These are phyloP conservation scores for Lycia hirtaria DNA, from an alignment of 2,888 invertebrate species.

Conservation along the genomic window DNA sequence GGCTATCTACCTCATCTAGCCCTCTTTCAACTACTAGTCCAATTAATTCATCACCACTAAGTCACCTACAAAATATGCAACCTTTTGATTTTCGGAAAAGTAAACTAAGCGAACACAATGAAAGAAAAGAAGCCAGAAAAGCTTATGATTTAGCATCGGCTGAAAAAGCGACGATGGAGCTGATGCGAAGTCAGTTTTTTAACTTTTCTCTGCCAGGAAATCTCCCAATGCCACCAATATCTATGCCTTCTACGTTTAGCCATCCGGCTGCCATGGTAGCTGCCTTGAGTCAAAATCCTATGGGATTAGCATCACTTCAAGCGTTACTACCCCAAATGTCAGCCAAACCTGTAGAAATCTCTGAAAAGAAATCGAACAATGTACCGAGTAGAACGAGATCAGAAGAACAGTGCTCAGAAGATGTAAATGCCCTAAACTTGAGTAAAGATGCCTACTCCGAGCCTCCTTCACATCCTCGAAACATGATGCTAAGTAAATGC, in stretches of 20 bases:
- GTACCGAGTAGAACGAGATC: slow-evolving; percentile 57
- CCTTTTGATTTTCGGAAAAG: slow-evolving; percentile 95
- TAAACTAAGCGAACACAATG: slow-evolving; percentile 63
- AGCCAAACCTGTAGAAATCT: slow-evolving; percentile 70
- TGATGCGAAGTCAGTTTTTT: slow-evolving; percentile 88
- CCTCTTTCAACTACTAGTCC: slow-evolving; percentile 85
- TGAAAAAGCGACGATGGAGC: slow-evolving; percentile 82
- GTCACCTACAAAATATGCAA: slow-evolving; percentile 97
- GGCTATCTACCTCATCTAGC: slow-evolving; percentile 79
- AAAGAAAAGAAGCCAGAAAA: slow-evolving; percentile 78
- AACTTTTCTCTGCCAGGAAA: slow-evolving; percentile 86
- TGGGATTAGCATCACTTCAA: slow-evolving; percentile 87
- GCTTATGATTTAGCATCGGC: slow-evolving; percentile 70
- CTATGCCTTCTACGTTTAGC: slow-evolving; percentile 81
- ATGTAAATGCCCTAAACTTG: slow-evolving; percentile 77
- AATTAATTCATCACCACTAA: slow-evolving; percentile 91
- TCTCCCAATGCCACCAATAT: slow-evolving; percentile 86
- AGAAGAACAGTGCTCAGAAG: slow-evolving; percentile 67
- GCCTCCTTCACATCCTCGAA: slow-evolving; percentile 73
- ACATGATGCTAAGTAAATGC: slow-evolving; percentile 86
- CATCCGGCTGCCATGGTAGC: slow-evolving; percentile 88
- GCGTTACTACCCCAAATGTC: slow-evolving; percentile 87
- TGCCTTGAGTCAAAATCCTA: slow-evolving; percentile 85
- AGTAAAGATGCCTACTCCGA: slow-evolving; percentile 78
- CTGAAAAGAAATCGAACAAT: slow-evolving; percentile 72